These are phyloP conservation scores for Scolopax bukidnonensis DNA, from an alignment of 2,797 vertebrate species.

Conservation along the genomic window DNA sequence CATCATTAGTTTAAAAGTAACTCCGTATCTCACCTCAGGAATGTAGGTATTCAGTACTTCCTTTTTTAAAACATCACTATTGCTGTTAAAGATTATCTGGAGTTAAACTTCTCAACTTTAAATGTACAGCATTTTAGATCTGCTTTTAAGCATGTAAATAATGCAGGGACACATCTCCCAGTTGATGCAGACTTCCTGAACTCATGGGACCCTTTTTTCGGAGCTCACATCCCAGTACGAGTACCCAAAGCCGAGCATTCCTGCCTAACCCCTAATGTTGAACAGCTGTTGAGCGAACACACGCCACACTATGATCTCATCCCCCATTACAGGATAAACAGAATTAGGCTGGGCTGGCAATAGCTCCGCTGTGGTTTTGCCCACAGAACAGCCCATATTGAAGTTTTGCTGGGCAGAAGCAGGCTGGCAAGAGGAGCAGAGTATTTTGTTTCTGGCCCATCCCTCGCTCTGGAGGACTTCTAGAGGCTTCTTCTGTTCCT, in stretches of 20 bases:
- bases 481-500: neutral
- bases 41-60: neutral
- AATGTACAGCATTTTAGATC: neutral
- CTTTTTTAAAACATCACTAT: neutral
- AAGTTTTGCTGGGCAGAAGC: neutral
- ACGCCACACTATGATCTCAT: slow-evolving; percentile 56
- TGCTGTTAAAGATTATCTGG: neutral
- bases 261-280: slow-evolving; percentile 43
- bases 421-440: neutral
- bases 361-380: slow-evolving; percentile 36
- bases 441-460: neutral
- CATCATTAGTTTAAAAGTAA: neutral
- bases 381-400: slow-evolving; percentile 7
- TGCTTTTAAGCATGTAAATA: neutral
- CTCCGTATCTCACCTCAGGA: neutral
- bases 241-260: neutral
- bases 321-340: slow-evolving; percentile 54
- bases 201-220: neutral
- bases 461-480: neutral
- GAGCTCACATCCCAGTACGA: neutral
- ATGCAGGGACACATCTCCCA: neutral
- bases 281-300: slow-evolving; percentile 52
- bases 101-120: neutral
- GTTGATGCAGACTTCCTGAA: neutral
- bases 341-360: slow-evolving; percentile 14